phyloP scores from a whole-genome alignment of 30 jellyfish, hydroid and myxozoan genomes.

The Cassiopea andromeda region DNA sequence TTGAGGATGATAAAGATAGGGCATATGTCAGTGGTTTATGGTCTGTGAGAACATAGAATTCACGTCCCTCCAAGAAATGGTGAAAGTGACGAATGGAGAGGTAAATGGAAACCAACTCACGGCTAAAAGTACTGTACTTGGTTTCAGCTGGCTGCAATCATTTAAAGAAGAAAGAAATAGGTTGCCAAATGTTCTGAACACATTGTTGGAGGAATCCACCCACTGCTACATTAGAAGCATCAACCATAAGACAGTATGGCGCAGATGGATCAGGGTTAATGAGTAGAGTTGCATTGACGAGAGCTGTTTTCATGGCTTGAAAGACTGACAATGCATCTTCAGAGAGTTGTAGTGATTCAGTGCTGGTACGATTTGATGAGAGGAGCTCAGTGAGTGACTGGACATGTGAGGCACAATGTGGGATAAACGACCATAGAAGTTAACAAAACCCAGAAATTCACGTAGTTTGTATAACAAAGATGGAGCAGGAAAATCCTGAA shows the following conservation, averaged over 20 bases:
- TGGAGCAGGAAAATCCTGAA: background rate
- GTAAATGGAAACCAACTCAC: constrained; percentile 24
- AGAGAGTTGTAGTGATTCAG: background rate
- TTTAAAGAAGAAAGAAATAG: constrained; percentile 27
- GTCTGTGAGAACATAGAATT: constrained; percentile 37
- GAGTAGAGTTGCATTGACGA: constrained; percentile 8
- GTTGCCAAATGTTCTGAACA: constrained; percentile 37
- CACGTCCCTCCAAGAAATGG: constrained; percentile 41
- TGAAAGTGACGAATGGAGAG: constrained; percentile 41
- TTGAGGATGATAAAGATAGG: constrained; percentile 20
- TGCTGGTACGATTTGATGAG: background rate
- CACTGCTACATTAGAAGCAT: constrained; percentile 65
- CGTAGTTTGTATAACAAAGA: background rate
- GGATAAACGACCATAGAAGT: background rate
- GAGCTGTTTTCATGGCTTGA: background rate
- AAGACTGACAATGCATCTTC: background rate
- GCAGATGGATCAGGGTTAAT: constrained; percentile 16
- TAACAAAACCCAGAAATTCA: background rate
- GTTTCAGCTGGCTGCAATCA: background rate
- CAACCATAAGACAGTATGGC: constrained; percentile 51
- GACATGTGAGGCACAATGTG: constrained; percentile 8
- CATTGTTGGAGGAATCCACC: constrained; percentile 52
- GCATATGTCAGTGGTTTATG: constrained; percentile 68
- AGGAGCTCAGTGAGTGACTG: constrained; percentile 10
- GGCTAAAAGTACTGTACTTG: constrained; percentile 29